Conservation (phyloP, 2,113 vertebrate genomes). For the Suricata suricatta region DNA sequence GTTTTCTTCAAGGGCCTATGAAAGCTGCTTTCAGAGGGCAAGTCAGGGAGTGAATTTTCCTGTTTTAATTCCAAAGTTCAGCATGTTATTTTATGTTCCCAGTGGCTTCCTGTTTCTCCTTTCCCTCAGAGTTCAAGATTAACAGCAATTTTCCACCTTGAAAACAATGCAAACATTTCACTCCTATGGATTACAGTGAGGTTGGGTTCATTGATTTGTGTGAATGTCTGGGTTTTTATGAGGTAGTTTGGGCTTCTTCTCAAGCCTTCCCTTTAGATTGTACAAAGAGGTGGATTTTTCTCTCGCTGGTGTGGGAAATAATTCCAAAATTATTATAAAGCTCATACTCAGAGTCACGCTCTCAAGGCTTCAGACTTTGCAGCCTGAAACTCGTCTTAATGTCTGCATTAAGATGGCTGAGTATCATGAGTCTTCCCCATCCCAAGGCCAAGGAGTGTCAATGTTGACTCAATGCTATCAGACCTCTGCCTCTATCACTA, state of each 20-base stretch:
- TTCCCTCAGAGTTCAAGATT: slow-evolving; percentile 34
- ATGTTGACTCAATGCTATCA: background rate
- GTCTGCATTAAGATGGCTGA: background rate
- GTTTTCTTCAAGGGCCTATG: slow-evolving; percentile 7
- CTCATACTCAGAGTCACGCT: background rate
- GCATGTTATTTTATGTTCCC: slow-evolving; percentile 24
- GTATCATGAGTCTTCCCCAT: background rate
- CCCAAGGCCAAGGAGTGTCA: background rate
- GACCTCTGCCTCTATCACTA: background rate
- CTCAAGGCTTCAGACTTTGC: background rate
- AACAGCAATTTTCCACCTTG: background rate
- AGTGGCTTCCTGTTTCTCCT: slow-evolving; percentile 34
- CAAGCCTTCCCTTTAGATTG: background rate
- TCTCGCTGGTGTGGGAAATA: background rate
- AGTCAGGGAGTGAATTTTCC: background rate
- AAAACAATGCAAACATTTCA: background rate
- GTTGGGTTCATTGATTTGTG: background rate
- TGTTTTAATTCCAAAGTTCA: slow-evolving; percentile 46
- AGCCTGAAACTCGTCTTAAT: background rate
- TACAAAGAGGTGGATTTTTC: background rate
- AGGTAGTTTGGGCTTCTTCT: background rate
- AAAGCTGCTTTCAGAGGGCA: slow-evolving; percentile 21
- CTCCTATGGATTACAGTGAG: background rate
- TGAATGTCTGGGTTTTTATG: background rate
- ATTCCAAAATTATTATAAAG: slow-evolving; percentile 19